Conservation (phyloP, 2,113 vertebrate genomes). For the Phaetusa simplex region DNA sequence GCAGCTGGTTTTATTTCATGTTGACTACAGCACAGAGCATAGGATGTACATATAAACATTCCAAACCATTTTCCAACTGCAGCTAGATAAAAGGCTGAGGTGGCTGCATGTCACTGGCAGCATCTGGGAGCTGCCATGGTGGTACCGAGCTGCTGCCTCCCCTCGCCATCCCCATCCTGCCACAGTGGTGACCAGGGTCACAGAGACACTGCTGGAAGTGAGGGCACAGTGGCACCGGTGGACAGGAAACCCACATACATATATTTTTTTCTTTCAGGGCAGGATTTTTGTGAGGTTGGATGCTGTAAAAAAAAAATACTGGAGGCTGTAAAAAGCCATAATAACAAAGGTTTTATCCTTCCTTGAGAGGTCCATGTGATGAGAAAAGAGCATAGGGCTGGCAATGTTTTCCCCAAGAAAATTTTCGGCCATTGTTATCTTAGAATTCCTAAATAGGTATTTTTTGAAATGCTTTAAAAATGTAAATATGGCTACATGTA, state of each 20-base stretch:
- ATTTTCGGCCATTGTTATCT: background rate
- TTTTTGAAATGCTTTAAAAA: background rate
- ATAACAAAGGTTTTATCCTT: background rate
- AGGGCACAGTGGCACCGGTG: background rate
- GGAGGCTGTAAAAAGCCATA: background rate
- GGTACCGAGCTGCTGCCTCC: background rate
- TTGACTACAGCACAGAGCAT: background rate
- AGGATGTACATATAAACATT: background rate
- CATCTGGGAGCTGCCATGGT: background rate
- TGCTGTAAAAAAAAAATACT: background rate
- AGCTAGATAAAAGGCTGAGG: background rate
- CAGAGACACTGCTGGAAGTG: background rate
- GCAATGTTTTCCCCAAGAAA: background rate
- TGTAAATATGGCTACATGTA: background rate
- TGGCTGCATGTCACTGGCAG: background rate
- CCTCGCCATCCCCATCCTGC: rapidly evolving
- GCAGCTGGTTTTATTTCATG: background rate
- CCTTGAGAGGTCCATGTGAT: background rate
- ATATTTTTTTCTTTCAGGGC: background rate
- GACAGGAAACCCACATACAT: rapidly evolving
- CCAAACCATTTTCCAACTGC: background rate
- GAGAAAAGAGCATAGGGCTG: background rate
- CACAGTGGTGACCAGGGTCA: rapidly evolving
- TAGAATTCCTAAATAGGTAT: background rate
- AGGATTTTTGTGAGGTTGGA: background rate